phyloP scores from a whole-genome alignment of 2,888 invertebrate species.

The Eurytoma adleriae region DNA sequence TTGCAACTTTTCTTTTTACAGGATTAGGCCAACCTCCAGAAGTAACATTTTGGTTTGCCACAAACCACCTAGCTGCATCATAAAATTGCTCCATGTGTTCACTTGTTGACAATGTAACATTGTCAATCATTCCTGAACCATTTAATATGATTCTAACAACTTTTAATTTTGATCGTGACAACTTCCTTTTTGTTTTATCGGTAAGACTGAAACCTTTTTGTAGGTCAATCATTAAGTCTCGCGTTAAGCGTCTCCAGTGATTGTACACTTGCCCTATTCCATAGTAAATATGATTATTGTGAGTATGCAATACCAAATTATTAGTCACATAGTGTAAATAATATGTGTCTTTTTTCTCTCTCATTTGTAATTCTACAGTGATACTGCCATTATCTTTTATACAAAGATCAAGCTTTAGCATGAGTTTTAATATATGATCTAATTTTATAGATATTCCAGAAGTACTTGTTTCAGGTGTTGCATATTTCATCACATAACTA shows the following conservation, averaged over 20 bases:
- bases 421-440: slow-evolving; percentile 85
- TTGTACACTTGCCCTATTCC: slow-evolving; percentile 84
- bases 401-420: slow-evolving; percentile 85
- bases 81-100: slow-evolving; percentile 95
- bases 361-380: slow-evolving; percentile 86
- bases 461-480: slow-evolving; percentile 83
- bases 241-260: slow-evolving; percentile 87
- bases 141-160: slow-evolving; percentile 82
- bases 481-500: slow-evolving; percentile 84
- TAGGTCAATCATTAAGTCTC: slow-evolving; percentile 93
- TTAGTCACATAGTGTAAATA: slow-evolving; percentile 90
- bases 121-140: slow-evolving; percentile 86
- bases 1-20: slow-evolving; percentile 86
- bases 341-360: slow-evolving; percentile 87
- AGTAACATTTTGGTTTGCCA: slow-evolving; percentile 87
- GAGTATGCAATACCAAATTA: slow-evolving; percentile 84
- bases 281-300: slow-evolving; percentile 88
- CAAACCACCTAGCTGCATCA: slow-evolving; percentile 95
- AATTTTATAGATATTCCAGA: slow-evolving; percentile 84
- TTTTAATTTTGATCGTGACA: slow-evolving; percentile 85
- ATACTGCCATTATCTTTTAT: slow-evolving; percentile 89
- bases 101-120: slow-evolving; percentile 87
- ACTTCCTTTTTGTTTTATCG: slow-evolving; percentile 83
- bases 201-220: slow-evolving; percentile 89
- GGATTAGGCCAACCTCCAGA: slow-evolving; percentile 97